A percentile compares a stretch with the other conserved stretches of the same genome.
Evolutionary conservation across 2,113 vertebrate genomes (phyloP).

Genomic region (Zosterops lateralis): DNA sequence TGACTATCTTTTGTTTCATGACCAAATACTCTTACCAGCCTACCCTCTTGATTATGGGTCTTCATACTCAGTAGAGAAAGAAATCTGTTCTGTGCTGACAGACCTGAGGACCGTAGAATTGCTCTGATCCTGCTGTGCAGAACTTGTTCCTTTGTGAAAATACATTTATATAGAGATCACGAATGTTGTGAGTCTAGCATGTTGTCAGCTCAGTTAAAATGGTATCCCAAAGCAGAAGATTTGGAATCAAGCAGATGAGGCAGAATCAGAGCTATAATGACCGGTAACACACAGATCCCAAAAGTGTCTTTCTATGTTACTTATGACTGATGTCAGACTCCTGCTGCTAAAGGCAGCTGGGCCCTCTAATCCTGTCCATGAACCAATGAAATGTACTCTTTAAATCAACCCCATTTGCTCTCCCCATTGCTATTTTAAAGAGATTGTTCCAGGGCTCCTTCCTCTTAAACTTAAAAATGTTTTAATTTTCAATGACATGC

Average conservation of each 20-base stretch:
- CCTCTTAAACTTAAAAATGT: neutral
- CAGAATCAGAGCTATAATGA: neutral
- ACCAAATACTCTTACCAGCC: neutral
- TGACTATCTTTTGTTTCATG: neutral
- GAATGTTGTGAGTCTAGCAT: neutral
- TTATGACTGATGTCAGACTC: neutral
- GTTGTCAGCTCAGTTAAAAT: neutral
- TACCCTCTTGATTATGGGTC: neutral
- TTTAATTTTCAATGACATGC: neutral
- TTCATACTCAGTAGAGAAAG: neutral
- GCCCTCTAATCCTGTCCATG: neutral
- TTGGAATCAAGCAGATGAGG: neutral
- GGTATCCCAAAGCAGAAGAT: neutral
- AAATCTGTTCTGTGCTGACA: neutral
- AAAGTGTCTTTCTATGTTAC: neutral
- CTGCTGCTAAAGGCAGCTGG: neutral
- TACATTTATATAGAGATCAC: neutral
- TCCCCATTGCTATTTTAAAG: neutral
- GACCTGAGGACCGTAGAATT: neutral
- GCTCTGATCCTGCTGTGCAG: rapidly evolving
- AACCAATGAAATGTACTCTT: neutral
- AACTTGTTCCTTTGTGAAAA: neutral
- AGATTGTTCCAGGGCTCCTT: neutral
- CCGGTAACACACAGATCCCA: neutral
- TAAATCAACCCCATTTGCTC: neutral